phyloP scores from a whole-genome alignment of 2,113 vertebrate species.

The Hippopotamus amphibius region DNA sequence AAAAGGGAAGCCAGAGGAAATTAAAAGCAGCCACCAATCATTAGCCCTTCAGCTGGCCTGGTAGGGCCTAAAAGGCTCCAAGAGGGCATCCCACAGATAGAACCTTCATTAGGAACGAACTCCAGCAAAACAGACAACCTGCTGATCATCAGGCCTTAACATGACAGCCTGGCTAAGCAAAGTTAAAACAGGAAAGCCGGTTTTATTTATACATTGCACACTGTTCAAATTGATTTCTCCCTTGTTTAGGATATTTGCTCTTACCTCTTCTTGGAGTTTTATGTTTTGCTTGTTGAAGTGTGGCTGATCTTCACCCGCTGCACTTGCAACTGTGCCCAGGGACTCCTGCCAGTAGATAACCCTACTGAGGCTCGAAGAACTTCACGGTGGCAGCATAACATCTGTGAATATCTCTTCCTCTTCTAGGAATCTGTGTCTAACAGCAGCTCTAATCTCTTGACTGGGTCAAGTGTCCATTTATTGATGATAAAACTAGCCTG shows the following conservation, averaged over 20 bases:
- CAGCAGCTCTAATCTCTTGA: neutral
- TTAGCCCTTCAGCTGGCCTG: conserved; percentile 81
- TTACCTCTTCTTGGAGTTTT: neutral
- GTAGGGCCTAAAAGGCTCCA: conserved; percentile 70
- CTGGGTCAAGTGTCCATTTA: neutral
- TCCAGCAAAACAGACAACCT: conserved; percentile 59
- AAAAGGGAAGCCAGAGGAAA: conserved; percentile 80
- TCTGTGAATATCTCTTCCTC: neutral
- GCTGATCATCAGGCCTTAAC: conserved; percentile 47
- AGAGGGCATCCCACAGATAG: conserved; percentile 65
- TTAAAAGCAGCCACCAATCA: conserved; percentile 82
- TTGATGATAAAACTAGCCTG: neutral
- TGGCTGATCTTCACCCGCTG: neutral
- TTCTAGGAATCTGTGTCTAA: neutral
- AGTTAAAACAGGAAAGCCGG: conserved; percentile 2
- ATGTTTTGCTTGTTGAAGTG: conserved; percentile 45
- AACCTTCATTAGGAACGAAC: conserved; percentile 54
- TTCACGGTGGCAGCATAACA: neutral
- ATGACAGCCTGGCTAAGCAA: conserved; percentile 37
- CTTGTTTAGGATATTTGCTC: neutral
- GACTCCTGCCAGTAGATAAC: neutral
- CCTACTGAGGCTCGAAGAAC: neutral
- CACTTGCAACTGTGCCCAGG: neutral
- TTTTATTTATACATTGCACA: conserved; percentile 29
- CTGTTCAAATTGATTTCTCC: neutral